A percentile compares a stretch with the other conserved stretches of the same genome.
phyloP scores from a whole-genome alignment of 2,113 vertebrate species.

The Myrmophylax atrothorax region DNA sequence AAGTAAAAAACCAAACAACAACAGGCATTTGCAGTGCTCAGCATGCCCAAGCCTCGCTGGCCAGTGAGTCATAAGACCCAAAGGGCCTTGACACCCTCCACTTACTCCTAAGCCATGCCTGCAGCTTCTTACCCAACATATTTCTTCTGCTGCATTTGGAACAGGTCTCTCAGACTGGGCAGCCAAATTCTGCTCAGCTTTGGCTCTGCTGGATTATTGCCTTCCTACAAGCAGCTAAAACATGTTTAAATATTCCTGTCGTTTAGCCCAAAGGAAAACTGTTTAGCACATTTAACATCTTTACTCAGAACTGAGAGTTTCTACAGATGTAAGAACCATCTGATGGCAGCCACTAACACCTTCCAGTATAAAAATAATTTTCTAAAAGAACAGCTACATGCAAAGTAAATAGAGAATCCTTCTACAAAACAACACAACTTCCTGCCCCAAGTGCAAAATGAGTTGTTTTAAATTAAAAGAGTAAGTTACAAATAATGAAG shows the following conservation, averaged over 20 bases:
- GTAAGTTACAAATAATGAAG: neutral
- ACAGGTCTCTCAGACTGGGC: neutral
- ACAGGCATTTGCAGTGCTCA: neutral
- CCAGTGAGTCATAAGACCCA: neutral
- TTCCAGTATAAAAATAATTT: neutral
- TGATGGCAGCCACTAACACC: constrained; percentile 15
- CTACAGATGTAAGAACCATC: neutral
- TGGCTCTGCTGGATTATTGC: neutral
- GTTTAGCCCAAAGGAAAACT: constrained; percentile 24
- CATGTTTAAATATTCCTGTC: neutral
- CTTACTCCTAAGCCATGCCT: neutral
- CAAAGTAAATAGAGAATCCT: neutral
- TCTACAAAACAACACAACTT: neutral
- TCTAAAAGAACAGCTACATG: constrained; percentile 3
- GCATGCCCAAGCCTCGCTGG: neutral
- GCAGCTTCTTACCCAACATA: neutral
- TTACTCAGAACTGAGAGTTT: neutral
- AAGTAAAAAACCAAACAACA: neutral
- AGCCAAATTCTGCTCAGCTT: neutral
- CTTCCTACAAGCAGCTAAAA: neutral
- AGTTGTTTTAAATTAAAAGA: neutral
- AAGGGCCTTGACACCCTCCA: neutral
- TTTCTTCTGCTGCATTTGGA: neutral
- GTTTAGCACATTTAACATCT: constrained; percentile 30
- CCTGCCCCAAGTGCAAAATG: neutral